Base-by-base conservation (phyloP, 2,888 invertebrate genomes). In the Ellobium chinense region DNA sequence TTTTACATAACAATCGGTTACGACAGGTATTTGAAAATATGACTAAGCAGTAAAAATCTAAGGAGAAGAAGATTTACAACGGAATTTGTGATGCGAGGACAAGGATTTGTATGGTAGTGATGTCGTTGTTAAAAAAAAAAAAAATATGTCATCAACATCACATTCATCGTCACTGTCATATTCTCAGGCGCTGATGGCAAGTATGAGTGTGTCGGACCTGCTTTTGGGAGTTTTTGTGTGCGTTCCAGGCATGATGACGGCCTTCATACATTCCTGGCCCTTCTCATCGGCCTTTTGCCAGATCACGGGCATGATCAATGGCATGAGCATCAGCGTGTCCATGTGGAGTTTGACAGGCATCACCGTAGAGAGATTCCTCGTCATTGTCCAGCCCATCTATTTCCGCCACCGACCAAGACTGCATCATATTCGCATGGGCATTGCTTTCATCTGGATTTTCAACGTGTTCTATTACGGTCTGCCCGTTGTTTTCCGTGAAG, bases 311-410 rank as follows among this genome's bases (percentile, higher is more conserved):
- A n/a, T 66, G 14, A 66, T 76, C 54, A 76, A 76, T 34, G 76
- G 76, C 21, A 62, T 76, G 65, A 62, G 63, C 68, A 76, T 76
- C 29, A 36, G 66, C 31, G 76, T 76, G 34, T 76, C 76, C 34
- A 34, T 66, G 39, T 76, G 76, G 76, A 66, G 76, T 31, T 27
- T 76, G 66, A 76, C 62, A 14, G 65, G 63, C 34, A 76, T 76
- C 56, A 66, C 66, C 66, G 39, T 76, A 27, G 76, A 76, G 36
- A 18, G 76, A n/a, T 76, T 39, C n/a, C 66, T 66, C 5, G 66
- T 76, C 24, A 56, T 76, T 9, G 56, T 56, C 0, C 54, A 58
- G 14, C 72, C 72, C 9, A 9, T 29, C 7, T 31, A 58, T 21
- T 72, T 68, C 24, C 4, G 24, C 39, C n/a, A 65, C 21, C 39